Base-by-base conservation (phyloP, 2,888 invertebrate genomes). In the Cremastobaeus sp. region DNA sequence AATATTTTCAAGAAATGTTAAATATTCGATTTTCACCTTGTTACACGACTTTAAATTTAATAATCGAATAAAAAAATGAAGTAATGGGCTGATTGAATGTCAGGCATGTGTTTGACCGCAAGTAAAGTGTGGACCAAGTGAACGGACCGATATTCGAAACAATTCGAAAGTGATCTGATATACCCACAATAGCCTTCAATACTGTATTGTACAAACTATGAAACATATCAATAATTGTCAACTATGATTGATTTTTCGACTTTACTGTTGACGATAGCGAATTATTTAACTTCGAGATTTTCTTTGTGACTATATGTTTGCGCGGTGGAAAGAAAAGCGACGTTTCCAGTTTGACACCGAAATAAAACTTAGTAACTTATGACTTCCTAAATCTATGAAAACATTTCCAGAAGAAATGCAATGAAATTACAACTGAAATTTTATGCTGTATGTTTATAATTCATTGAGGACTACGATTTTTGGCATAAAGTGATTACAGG, bases 101-200 rank as follows among this genome's bases (percentile, higher is more conserved):
- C 57, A 32, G 71, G 52, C 52, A 65, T 64, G 64, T 48, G 37
- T 21, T 28, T 11, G 39, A 17, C 43, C 45, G 62, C 50, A 43
- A 41, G 15, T 57, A 52, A 64, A 54, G 18, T 50, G 39, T 12
- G 48, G 32, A 43, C 64, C 57, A 14, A 65, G 65, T 71, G 65
- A 65, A 18, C 41, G 52, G 57, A 30, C 34, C 48, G 65, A 71
- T 52, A 65, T 52, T 64, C 59, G 59, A 52, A 59, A 59, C 45
- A 41, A 32, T 71, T 71, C 37, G 72, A 72, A 72, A 72, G 66
- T 55, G 48, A 66, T 65, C 60, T 20, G 60, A 50, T 71, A 54
- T 11, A 59, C 68, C 45, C 14, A 30, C 37, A 34, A 17, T 50
- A 14, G 35, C 47, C 50, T 65, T 47, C 59, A 71, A 71, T 65